A percentile compares a stretch with the other conserved stretches of the same genome.
Conservation (phyloP, 2,888 invertebrate genomes). For the Drosophila paranaensis region DNA sequence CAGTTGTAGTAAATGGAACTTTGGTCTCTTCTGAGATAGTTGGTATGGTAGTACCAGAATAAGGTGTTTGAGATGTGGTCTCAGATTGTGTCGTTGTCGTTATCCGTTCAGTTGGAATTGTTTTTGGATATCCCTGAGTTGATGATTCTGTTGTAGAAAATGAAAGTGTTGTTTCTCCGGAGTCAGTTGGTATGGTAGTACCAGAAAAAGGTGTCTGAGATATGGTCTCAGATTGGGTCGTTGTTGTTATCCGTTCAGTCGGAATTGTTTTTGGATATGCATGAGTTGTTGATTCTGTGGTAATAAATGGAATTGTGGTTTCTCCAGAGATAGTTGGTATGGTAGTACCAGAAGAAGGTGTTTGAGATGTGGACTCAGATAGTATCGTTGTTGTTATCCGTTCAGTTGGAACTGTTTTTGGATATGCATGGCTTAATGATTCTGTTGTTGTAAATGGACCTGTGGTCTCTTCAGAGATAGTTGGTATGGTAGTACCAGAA, state of each 20-base stretch:
- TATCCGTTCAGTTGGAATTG: not conserved
- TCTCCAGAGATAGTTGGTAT: not conserved
- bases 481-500: no score
- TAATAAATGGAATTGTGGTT: not conserved
- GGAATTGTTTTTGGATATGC: not conserved
- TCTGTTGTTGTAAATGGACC: no score
- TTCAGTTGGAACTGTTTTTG: no score
- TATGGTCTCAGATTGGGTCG: not conserved
- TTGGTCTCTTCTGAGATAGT: not conserved
- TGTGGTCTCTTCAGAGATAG: no score
- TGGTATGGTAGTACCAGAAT: not conserved
- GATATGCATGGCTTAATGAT: no score
- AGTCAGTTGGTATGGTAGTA: not conserved
- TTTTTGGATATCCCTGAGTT: not conserved
- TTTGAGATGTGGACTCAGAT: not conserved
- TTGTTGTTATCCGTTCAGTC: not conserved
- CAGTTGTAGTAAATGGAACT: not conserved
- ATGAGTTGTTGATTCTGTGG: not conserved
- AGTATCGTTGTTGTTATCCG: no score
- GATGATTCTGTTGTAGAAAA: not conserved
- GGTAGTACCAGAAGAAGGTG: not conserved
- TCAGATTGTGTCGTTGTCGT: not conserved
- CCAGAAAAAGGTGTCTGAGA: no score
- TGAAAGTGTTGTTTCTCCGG: not conserved
- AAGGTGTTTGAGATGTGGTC: not conserved